Base-by-base conservation (phyloP, 1,140 invertebrate genomes). In the Littorina saxatilis region DNA sequence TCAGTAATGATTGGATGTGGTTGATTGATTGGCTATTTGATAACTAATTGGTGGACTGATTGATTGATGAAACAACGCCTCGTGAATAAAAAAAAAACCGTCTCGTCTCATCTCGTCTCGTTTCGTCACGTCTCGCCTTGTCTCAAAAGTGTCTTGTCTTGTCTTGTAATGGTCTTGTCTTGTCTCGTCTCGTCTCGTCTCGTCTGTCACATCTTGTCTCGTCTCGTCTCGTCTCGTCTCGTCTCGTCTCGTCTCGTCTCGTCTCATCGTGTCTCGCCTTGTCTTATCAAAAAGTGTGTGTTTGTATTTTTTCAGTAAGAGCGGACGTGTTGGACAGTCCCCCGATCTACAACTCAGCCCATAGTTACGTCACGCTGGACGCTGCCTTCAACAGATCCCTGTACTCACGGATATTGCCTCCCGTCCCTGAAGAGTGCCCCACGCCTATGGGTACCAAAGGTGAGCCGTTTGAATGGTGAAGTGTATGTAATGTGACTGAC, bases 391-490 rank as follows among this genome's bases (percentile, higher is more conserved):
- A 93, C 85, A 73, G 77, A 17, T 88, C 88, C n/a, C 88, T 88
- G 27, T 93, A 90, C 73, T 87, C 91, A 2, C 84, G 92, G 4
- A 88, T 88, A 50, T 84, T 93, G 23, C 92, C 92, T 1, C 91
- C 92, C 0, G 90, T 93, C 0, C 92, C 92, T 9, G 66, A 80
- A 37, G 86, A 93, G 55, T 93, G 92, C 66, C 92, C 92, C 0
- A 93, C 92, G 23, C 92, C 92, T 9, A 89, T 93, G 90, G 92
- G 92, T 11, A 86, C 88, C 23, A 87, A 84, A 82, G 89, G 89
- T 90, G n/a, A 75, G 84, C 23, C 3, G 37, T 37, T 9, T 13
- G 9, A n/a, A 9, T 13, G 17, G 58, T n/a, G 15, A n/a, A 37
- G 11, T n/a, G n/a, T n/a, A n/a, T n/a, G 2, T 70, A 29, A 17